Evolutionary conservation across 2,797 vertebrate species (phyloP), one percentile per base, ranked within the genome.

Genomic region (Sebastes nivosus): DNA sequence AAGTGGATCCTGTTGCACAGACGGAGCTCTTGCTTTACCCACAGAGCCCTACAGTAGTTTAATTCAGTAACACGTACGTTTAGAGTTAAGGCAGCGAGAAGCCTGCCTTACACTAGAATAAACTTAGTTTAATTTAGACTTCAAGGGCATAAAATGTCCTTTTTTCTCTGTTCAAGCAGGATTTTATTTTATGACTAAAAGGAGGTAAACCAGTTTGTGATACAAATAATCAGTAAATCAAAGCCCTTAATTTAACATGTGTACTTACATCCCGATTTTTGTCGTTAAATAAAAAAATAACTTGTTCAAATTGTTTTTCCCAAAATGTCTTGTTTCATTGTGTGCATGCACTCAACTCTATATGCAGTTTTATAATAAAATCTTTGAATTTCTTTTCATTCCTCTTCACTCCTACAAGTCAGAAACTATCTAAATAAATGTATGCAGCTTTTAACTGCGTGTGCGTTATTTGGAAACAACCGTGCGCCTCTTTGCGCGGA

Each of bases 311-410:
- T 14, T 14, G 6, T 6, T 14, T 38, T 13, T 38, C 0, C 38
- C 42, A 0, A 63, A 70, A n/a, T 27, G 54, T 34, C 25, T 4
- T 10, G 10, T 27, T 22, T 46, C 4, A 12, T 6, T 61, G 11
- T 69, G 11, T 36, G 38, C 55, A 59, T 12, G 67, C 25, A 13
- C 29, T 64, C 57, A 61, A 20, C 24, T 66, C 24, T 24, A 9
- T 36, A 11, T 50, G 18, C 18, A 6, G 1, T 32, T 52, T 46
- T 66, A 54, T 6, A 79, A 87, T 83, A 71, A 88, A 85, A 24
- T 42, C 36, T 42, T 42, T 42, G 16, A 18, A 1, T 32, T 81
- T 81, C 54, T 73, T 64, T 36, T 70, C 12, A 10, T 64, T 79
- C 9, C 13, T 38, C 14, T 7, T 20, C 34, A 22, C 13, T 13